Evolutionary conservation across 2,113 vertebrate genomes (phyloP).

Genomic region (Boleophthalmus pectinirostris): DNA sequence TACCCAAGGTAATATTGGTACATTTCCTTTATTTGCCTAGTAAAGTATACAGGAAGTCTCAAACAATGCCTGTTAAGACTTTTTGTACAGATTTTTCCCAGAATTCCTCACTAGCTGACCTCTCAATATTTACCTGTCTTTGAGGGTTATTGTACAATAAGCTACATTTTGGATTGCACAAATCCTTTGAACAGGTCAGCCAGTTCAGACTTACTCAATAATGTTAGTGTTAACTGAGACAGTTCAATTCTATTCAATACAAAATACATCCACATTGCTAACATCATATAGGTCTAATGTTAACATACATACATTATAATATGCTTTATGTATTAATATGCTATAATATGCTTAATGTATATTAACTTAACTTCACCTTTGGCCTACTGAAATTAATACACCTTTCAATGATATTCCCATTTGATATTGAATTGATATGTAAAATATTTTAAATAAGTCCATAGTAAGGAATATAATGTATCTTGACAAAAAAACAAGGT

Average conservation of each 20-base stretch:
- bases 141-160: not conserved
- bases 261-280: not conserved
- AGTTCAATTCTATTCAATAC: not conserved
- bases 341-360: too few species aligned
- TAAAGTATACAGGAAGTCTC: constrained; percentile 21
- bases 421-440: not conserved
- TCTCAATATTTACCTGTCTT: not conserved
- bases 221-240: not conserved
- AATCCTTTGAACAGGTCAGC: too few species aligned
- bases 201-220: too few species aligned
- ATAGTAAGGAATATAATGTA: not conserved
- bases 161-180: not conserved
- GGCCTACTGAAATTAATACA: not conserved
- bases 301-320: not conserved
- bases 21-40: constrained; percentile 25
- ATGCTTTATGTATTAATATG: too few species aligned
- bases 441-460: not conserved
- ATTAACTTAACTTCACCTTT: not conserved
- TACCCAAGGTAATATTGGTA: not conserved
- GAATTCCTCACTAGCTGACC: not conserved
- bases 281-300: too few species aligned
- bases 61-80: not conserved
- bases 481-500: not conserved
- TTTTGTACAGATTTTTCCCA: not conserved
- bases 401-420: not conserved